These are phyloP conservation scores for Bhutanitis thaidina DNA, from an alignment of 2,888 invertebrate genomes.

Conservation along the genomic window DNA sequence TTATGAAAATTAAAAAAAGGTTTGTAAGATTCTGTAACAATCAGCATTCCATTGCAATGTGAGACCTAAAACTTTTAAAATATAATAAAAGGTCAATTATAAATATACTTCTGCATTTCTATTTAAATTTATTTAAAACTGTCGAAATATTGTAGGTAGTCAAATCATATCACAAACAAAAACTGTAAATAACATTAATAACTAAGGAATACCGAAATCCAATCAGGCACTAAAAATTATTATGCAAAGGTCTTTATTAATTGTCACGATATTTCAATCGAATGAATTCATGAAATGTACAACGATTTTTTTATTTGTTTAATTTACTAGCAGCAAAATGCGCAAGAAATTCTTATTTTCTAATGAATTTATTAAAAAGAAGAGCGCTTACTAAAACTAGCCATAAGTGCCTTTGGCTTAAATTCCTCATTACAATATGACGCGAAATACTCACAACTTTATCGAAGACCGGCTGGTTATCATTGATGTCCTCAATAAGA, in stretches of 20 bases:
- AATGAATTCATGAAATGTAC: too few species aligned
- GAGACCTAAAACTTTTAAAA: slow-evolving; percentile 18
- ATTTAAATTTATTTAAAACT: too few species aligned
- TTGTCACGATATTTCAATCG: too few species aligned
- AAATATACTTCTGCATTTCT: too few species aligned
- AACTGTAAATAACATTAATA: background rate
- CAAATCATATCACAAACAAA: too few species aligned
- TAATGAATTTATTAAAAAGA: background rate
- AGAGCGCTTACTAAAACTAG: slow-evolving; percentile 16
- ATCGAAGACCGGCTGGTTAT: slow-evolving; percentile 91
- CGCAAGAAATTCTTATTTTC: too few species aligned
- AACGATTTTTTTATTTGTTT: too few species aligned
- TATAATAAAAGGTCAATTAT: background rate
- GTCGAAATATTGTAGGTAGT: too few species aligned
- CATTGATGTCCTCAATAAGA: slow-evolving; percentile 94
- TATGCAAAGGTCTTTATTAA: too few species aligned
- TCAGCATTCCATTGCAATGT: slow-evolving; percentile 14
- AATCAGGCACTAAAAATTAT: too few species aligned
- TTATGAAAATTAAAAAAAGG: background rate
- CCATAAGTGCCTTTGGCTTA: slow-evolving; percentile 2
- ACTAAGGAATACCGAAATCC: too few species aligned
- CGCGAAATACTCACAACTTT: slow-evolving; percentile 83
- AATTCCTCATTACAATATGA: background rate
- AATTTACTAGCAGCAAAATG: too few species aligned
- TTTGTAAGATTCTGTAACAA: background rate